These are phyloP conservation scores for Podarcis muralis DNA, from an alignment of 2,113 vertebrate genomes.

Conservation along the genomic window DNA sequence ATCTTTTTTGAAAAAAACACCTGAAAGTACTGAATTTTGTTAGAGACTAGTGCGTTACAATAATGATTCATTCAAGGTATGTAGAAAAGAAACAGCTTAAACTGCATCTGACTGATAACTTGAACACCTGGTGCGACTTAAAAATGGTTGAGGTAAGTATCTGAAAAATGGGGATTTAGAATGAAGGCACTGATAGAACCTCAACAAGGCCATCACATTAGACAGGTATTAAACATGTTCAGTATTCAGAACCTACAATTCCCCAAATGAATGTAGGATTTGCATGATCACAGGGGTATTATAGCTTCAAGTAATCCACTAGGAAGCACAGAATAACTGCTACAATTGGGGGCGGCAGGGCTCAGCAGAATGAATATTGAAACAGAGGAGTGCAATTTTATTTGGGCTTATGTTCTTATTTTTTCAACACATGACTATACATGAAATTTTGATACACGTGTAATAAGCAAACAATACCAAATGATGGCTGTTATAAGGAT, in stretches of 20 bases:
- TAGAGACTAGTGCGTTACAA: constrained; percentile 20
- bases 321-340: constrained; percentile 65
- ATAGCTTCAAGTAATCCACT: constrained; percentile 62
- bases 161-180: constrained; percentile 74
- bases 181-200: constrained; percentile 64
- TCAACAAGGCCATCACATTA: constrained; percentile 63
- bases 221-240: constrained; percentile 74
- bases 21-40: constrained; percentile 10
- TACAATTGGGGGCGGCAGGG: constrained; percentile 44
- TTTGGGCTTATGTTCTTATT: constrained; percentile 39
- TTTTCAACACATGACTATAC: constrained; percentile 67
- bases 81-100: constrained; percentile 43
- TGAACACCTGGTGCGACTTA: constrained; percentile 67
- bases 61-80: constrained; percentile 47
- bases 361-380: constrained; percentile 66
- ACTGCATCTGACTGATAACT: constrained; percentile 54
- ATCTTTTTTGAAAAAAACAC: constrained; percentile 2
- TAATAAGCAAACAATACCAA: constrained; percentile 56
- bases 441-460: constrained; percentile 52
- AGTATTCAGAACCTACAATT: constrained; percentile 75
- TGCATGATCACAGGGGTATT: constrained; percentile 68
- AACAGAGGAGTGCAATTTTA: constrained; percentile 56
- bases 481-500: constrained; percentile 25
- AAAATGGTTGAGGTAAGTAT: constrained; percentile 68
- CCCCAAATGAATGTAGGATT: constrained; percentile 75